phyloP scores from a whole-genome alignment of 2,797 vertebrate genomes.

The Telmatherina bonti region DNA sequence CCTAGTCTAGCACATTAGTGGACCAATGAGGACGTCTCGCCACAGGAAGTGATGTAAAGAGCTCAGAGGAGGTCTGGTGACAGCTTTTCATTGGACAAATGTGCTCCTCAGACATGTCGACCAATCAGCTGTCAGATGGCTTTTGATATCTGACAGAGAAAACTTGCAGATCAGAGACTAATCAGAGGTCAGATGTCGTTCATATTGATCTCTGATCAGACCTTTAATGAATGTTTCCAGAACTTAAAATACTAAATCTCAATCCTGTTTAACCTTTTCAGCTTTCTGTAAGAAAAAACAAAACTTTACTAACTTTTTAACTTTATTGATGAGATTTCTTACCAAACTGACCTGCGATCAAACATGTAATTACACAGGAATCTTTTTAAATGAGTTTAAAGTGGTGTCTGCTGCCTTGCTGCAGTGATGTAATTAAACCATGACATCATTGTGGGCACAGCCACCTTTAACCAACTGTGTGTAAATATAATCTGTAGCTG shows the following conservation, averaged over 20 bases:
- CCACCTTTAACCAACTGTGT: slow-evolving; percentile 14
- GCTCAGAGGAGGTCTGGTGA: slow-evolving; percentile 48
- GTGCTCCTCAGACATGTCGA: slow-evolving; percentile 20
- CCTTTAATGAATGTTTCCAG: not conserved
- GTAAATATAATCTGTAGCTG: slow-evolving; percentile 51
- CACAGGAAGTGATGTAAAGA: slow-evolving; percentile 66
- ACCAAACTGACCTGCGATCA: not conserved
- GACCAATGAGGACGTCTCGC: slow-evolving; percentile 55
- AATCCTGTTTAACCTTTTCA: not conserved
- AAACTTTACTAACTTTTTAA: not conserved
- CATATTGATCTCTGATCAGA: slow-evolving; percentile 1
- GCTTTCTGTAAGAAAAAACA: not conserved
- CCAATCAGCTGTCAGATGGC: slow-evolving; percentile 34
- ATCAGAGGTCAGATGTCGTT: not conserved
- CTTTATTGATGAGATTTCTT: not conserved
- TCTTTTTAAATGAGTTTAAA: not conserved
- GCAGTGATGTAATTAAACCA: not conserved
- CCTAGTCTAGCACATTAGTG: slow-evolving; percentile 65
- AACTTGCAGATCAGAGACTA: not conserved
- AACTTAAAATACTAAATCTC: not conserved
- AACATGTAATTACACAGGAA: not conserved
- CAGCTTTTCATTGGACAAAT: slow-evolving; percentile 40
- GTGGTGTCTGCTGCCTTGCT: not conserved
- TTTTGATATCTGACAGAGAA: slow-evolving; percentile 8
- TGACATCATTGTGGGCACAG: slow-evolving; percentile 20